Base-by-base conservation (phyloP, 2,113 vertebrate species). In the Cichladusa arquata region DNA sequence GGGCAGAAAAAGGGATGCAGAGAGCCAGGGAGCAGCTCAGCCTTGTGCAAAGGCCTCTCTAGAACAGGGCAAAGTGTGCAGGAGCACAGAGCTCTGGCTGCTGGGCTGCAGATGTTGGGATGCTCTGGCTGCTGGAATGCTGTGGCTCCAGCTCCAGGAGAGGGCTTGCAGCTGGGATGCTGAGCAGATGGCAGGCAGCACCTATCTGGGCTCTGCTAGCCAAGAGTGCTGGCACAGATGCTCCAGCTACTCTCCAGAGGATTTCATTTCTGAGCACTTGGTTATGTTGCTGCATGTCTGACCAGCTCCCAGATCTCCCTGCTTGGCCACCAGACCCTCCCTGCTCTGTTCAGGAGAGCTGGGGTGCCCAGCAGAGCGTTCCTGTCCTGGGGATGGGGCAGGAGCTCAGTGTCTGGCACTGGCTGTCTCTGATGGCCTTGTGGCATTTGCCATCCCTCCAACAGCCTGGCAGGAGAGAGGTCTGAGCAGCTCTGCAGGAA, bases 1-100 rank as follows among this genome's bases (percentile, higher is more conserved):
- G 9, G 9, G 31, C 16, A 25, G 36, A 7, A 33, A 9, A 19
- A 34, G 56, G 8, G 0, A 0, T 11, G 1, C 34, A 1, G 2
- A 50, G 51, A 61, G 56, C 23, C 44, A 38, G 38, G 26, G 29
- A 58, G 38, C 14, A 54, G 34, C 51, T n/a, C 34, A 66, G 58
- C 20, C 33, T 22, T 2, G 18, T 26, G 20, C 11, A 58, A 54
- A 83, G 17, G 9, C n/a, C 61, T 38, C 25, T 54, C 23, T 6
- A 31, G 51, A 44, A 4, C 3, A 56, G 31, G 16, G 20, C 18
- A 57, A 38, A 19, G 29, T 2, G 6, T 19, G 40, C 40, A 9
- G 14, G 65, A 22, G 47, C 19, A 12, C 14, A 58, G 33, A 54
- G 31, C 31, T 66, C 29, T 36, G 53, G 14, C 60, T 87, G 45